phyloP scores from a whole-genome alignment of 2,113 vertebrate genomes.

The Dasyornis broadbenti region DNA sequence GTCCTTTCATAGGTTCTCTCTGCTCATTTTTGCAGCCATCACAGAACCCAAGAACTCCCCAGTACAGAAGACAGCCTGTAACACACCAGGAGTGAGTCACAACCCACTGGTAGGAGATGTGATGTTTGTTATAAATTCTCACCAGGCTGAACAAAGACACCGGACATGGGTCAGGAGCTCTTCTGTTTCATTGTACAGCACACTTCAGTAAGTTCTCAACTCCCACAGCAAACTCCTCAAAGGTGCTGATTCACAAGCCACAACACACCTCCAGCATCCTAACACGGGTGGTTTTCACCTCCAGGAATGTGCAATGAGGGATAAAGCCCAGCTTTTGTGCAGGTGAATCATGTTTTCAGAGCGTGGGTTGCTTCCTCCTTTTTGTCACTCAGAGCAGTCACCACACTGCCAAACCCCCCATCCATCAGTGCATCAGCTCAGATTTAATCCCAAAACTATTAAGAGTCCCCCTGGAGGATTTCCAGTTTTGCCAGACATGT shows the following conservation, averaged over 20 bases:
- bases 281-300: not conserved
- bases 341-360: not conserved
- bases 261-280: not conserved
- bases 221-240: not conserved
- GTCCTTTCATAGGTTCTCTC: not conserved
- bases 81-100: not conserved
- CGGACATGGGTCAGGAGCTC: fast-evolving
- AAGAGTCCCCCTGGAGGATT: not conserved
- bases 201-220: not conserved
- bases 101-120: not conserved
- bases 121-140: not conserved
- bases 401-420: not conserved
- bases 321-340: not conserved
- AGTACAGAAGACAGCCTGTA: not conserved
- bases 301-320: not conserved
- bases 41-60: not conserved
- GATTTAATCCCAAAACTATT: not conserved
- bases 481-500: not conserved
- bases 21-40: not conserved
- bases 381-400: not conserved
- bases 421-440: not conserved
- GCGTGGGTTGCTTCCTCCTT: fast-evolving
- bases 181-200: not conserved
- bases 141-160: not conserved
- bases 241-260: not conserved